Percentiles rank a stretch among this genome's conserved stretches.
phyloP scores from a whole-genome alignment of 64 coral and sea anemone genomes.

The Platygyra sinensis region DNA sequence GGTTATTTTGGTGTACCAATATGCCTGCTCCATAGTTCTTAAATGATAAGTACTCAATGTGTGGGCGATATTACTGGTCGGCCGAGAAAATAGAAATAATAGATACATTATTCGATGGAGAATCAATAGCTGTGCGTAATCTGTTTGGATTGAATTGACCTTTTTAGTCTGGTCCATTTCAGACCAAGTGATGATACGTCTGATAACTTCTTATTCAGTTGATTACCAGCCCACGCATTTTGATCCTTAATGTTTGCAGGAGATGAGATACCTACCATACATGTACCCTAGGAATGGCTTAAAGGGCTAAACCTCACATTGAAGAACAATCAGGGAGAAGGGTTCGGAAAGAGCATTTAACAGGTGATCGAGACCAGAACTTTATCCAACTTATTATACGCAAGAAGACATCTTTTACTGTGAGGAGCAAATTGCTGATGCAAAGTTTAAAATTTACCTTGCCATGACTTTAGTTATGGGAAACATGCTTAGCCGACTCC shows the following conservation, averaged over 20 bases:
- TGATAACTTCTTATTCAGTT: too few species aligned
- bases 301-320: slow-evolving; percentile 13
- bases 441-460: slow-evolving; percentile 35
- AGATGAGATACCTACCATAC: background rate
- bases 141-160: too few species aligned
- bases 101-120: too few species aligned
- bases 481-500: slow-evolving; percentile 34
- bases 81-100: too few species aligned
- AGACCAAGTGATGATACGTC: too few species aligned
- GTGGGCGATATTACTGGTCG: too few species aligned
- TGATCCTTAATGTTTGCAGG: slow-evolving; percentile 21
- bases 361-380: slow-evolving; percentile 54
- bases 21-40: too few species aligned
- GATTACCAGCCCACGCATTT: background rate
- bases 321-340: background rate
- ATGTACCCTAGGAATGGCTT: background rate
- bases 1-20: too few species aligned
- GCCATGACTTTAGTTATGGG: slow-evolving; percentile 57
- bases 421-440: slow-evolving; percentile 56
- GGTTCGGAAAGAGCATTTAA: slow-evolving; percentile 18
- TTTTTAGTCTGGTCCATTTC: too few species aligned
- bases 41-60: too few species aligned
- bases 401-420: slow-evolving; percentile 64
- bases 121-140: too few species aligned
- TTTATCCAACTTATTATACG: slow-evolving; percentile 58